A percentile compares a stretch with the other conserved stretches of the same genome.
Evolutionary conservation across 2,113 vertebrate species (phyloP).

Genomic region (Sturnira hondurensis): DNA sequence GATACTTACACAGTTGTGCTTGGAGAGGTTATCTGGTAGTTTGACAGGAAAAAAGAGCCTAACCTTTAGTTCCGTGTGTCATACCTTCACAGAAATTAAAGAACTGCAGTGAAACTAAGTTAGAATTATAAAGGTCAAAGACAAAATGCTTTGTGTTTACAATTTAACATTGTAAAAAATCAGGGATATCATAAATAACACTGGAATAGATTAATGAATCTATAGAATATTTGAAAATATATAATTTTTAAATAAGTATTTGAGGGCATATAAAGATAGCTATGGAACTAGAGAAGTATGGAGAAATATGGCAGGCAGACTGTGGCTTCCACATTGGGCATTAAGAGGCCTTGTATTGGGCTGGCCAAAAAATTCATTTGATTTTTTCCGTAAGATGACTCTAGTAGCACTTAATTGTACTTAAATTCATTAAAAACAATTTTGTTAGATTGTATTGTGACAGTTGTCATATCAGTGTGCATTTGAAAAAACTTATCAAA

Average conservation of each 20-base stretch:
- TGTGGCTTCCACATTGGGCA: not conserved
- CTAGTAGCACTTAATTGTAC: too few relatives aligned
- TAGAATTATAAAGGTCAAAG: not conserved
- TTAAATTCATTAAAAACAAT: too few relatives aligned
- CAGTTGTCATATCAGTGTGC: too few relatives aligned
- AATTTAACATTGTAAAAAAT: not conserved
- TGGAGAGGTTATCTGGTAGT: not conserved
- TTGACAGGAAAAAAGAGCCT: not conserved
- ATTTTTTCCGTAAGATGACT: too few relatives aligned
- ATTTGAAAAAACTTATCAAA: too few relatives aligned
- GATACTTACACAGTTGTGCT: not conserved
- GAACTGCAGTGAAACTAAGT: not conserved
- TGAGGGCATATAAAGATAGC: not conserved
- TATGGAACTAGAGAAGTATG: not conserved
- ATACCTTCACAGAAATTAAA: not conserved
- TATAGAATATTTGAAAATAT: not conserved
- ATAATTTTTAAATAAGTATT: not conserved
- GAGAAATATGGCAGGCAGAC: not conserved
- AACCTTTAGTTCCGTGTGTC: not conserved
- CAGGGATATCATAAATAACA: not conserved
- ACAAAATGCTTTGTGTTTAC: not conserved
- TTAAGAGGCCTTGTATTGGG: not conserved
- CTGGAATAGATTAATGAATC: not conserved
- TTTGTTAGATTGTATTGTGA: too few relatives aligned
- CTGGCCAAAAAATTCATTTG: too few relatives aligned